Percentiles rank a stretch among this genome's conserved stretches.
Evolutionary conservation across 1,140 invertebrate genomes (phyloP).

Genomic region (Catajapyx aquilonaris): DNA sequence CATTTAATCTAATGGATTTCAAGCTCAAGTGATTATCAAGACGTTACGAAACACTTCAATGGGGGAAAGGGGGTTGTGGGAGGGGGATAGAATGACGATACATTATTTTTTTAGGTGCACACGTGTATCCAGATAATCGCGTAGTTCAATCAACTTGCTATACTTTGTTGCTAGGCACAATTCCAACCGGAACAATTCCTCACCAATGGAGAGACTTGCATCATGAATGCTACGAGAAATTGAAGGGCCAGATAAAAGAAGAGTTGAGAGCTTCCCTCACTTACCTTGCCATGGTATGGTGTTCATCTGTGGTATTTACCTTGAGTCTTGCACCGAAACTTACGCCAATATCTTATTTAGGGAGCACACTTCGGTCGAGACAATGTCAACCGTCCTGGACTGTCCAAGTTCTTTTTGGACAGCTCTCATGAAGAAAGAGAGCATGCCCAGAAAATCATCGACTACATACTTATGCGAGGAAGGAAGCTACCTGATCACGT

Average conservation of each 20-base stretch:
- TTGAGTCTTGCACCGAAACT: neutral
- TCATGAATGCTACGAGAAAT: no score
- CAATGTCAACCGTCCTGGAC: slow-evolving; percentile 58
- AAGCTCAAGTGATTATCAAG: no score
- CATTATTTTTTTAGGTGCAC: no score
- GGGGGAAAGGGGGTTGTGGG: no score
- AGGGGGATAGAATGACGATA: no score
- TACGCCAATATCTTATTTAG: slow-evolving; percentile 25
- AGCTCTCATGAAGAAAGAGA: slow-evolving; percentile 67
- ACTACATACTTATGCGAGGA: slow-evolving; percentile 76
- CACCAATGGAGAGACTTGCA: slow-evolving; percentile 40
- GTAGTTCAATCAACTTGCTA: no score
- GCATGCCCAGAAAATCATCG: slow-evolving; percentile 74
- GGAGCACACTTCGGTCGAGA: slow-evolving; percentile 63
- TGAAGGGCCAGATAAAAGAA: slow-evolving; percentile 46
- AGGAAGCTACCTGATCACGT: slow-evolving; percentile 40
- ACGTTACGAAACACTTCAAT: no score
- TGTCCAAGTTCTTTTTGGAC: slow-evolving; percentile 71
- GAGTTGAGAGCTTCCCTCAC: slow-evolving; percentile 57
- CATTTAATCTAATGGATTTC: no score
- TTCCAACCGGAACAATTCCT: slow-evolving; percentile 38
- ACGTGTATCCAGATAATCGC: no score
- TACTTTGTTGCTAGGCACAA: no score
- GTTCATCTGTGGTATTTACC: neutral
- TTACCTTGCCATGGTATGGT: slow-evolving; percentile 48